phyloP scores from a whole-genome alignment of 2,113 vertebrate species.

The Oenanthe oenanthe region DNA sequence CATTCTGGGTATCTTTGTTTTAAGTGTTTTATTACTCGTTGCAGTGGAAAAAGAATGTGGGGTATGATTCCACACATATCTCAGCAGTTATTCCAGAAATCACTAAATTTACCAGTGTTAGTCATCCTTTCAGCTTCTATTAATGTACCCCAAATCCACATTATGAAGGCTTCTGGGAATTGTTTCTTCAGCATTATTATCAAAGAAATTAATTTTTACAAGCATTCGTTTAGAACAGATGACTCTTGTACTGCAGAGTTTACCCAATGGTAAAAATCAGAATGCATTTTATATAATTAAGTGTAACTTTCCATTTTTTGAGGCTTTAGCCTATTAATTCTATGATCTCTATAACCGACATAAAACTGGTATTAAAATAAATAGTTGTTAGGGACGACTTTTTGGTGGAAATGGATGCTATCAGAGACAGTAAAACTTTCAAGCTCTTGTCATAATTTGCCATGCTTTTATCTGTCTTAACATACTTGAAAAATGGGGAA shows the following conservation, averaged over 20 bases:
- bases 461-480: conserved; percentile 8
- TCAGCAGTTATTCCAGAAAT: background rate
- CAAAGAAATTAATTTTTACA: background rate
- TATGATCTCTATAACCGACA: background rate
- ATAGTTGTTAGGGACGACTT: background rate
- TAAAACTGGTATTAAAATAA: background rate
- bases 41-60: background rate
- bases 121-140: background rate
- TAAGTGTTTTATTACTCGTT: background rate
- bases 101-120: background rate
- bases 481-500: conserved; percentile 9
- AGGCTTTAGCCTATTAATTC: background rate
- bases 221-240: background rate
- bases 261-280: background rate
- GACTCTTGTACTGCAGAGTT: background rate
- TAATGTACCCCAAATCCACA: background rate
- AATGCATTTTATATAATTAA: background rate
- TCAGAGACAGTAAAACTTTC: background rate
- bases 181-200: background rate
- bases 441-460: background rate
- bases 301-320: background rate
- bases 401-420: background rate
- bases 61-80: background rate
- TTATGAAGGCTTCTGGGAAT: background rate
- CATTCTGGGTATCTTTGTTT: background rate